These are phyloP conservation scores for Melipona beecheii DNA, from an alignment of 2,888 invertebrate species.

Conservation along the genomic window DNA sequence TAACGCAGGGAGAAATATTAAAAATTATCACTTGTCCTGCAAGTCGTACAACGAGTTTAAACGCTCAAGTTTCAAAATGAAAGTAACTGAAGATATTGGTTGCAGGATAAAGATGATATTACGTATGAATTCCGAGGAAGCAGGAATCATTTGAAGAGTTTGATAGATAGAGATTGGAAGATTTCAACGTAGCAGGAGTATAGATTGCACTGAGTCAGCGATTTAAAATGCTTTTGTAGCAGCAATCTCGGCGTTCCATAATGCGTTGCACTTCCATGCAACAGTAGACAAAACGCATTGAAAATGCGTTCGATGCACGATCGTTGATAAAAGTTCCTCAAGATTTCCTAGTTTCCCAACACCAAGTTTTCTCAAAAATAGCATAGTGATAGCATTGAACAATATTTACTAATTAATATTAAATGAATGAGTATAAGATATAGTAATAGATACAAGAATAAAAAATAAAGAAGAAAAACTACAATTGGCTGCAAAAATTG, in stretches of 20 bases:
- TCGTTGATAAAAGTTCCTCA: not conserved
- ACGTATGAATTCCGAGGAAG: conserved; percentile 15
- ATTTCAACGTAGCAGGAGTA: conserved; percentile 17
- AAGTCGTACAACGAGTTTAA: not conserved
- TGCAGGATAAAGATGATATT: conserved; percentile 13
- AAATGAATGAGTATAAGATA: too few relatives aligned
- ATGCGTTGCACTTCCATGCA: conserved; percentile 5
- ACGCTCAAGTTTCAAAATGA: not conserved
- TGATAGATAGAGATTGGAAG: conserved; percentile 37
- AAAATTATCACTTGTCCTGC: not conserved
- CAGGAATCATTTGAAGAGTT: conserved; percentile 28
- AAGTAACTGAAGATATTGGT: conserved; percentile 12
- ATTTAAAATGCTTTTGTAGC: conserved; percentile 35
- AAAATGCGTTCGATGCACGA: not conserved
- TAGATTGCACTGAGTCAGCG: conserved; percentile 36
- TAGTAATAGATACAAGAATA: too few relatives aligned
- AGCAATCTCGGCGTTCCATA: not conserved
- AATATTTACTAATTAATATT: too few relatives aligned
- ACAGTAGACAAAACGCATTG: not conserved
- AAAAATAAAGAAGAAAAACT: too few relatives aligned
- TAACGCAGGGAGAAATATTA: not conserved
- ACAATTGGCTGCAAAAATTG: too few relatives aligned
- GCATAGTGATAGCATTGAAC: too few relatives aligned
- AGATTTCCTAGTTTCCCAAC: not conserved
- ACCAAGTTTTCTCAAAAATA: not conserved